These are phyloP conservation scores for Oncorhynchus nerka DNA, from an alignment of 2,113 vertebrate genomes.

Conservation along the genomic window DNA sequence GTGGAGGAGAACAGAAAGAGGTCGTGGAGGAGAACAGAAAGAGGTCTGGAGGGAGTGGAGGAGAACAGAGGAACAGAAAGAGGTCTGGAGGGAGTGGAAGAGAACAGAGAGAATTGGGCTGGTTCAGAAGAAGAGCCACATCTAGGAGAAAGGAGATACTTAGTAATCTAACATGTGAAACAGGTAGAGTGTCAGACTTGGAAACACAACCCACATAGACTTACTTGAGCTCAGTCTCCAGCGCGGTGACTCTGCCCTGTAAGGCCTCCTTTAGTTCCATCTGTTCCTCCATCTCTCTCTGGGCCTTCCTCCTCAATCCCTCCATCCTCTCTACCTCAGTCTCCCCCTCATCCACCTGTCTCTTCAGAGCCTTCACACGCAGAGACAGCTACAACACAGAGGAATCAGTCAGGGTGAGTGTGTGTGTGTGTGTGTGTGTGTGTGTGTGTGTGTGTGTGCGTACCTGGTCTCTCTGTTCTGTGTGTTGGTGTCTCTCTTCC, in stretches of 20 bases:
- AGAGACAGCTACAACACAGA: constrained; percentile 78
- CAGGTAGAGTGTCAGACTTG: no score
- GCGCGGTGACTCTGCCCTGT: constrained; percentile 78
- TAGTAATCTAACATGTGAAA: no score
- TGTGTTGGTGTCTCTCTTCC: constrained; percentile 84
- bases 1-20: no score
- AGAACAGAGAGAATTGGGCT: no score
- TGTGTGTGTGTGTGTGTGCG: constrained; percentile 2
- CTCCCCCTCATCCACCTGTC: constrained; percentile 91
- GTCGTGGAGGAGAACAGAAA: no score
- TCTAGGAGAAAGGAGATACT: neutral
- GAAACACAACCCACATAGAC: neutral
- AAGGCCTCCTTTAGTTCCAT: constrained; percentile 87
- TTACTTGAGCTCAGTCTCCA: constrained; percentile 91
- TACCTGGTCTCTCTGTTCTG: constrained; percentile 92
- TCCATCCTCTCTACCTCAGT: constrained; percentile 90
- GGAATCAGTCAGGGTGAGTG: neutral
- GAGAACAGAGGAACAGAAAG: no score
- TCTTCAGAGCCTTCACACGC: constrained; percentile 90
- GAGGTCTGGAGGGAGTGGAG: no score
- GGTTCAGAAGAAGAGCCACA: neutral
- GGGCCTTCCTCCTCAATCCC: constrained; percentile 80
- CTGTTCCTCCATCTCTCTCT: constrained; percentile 91
- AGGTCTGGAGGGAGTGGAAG: no score
- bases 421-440: neutral